Evolutionary conservation across 2,888 invertebrate species (phyloP).

Genomic region (Synanthedon vespiformis): DNA sequence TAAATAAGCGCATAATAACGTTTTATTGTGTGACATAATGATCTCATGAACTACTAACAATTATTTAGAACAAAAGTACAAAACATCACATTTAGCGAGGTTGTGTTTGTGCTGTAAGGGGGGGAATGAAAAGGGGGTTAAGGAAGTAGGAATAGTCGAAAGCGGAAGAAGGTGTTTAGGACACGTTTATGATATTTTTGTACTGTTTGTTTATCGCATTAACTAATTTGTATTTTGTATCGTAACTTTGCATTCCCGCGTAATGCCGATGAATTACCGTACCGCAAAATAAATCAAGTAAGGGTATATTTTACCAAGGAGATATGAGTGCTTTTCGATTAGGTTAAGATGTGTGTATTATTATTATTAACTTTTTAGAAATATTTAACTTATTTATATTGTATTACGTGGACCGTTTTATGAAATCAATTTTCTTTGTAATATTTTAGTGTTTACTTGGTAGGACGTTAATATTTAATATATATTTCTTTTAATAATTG

Average conservation of each 20-base stretch:
- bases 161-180: slow-evolving; percentile 4
- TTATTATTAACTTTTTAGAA: slow-evolving; percentile 70
- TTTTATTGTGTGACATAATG: slow-evolving; percentile 51
- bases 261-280: slow-evolving; percentile 42
- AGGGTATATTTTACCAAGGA: slow-evolving; percentile 37
- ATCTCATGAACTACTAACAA: slow-evolving; percentile 70
- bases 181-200: slow-evolving; percentile 55
- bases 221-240: slow-evolving; percentile 50
- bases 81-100: slow-evolving; percentile 29
- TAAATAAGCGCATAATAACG: slow-evolving; percentile 57
- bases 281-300: slow-evolving; percentile 18
- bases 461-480: slow-evolving; percentile 66
- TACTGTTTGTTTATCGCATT: slow-evolving; percentile 58
- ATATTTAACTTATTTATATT: slow-evolving; percentile 71
- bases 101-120: slow-evolving; percentile 1
- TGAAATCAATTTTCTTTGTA: slow-evolving; percentile 65
- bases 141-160: slow-evolving; percentile 13
- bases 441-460: slow-evolving; percentile 62
- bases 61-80: slow-evolving; percentile 66
- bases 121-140: slow-evolving; percentile 9
- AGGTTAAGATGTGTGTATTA: slow-evolving; percentile 70
- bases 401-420: slow-evolving; percentile 63
- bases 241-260: slow-evolving; percentile 54
- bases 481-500: slow-evolving; percentile 60
- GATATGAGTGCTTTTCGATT: slow-evolving; percentile 65